Evolutionary conservation across 2,797 vertebrate species (phyloP).

Genomic region (Etheostoma nigrum): DNA sequence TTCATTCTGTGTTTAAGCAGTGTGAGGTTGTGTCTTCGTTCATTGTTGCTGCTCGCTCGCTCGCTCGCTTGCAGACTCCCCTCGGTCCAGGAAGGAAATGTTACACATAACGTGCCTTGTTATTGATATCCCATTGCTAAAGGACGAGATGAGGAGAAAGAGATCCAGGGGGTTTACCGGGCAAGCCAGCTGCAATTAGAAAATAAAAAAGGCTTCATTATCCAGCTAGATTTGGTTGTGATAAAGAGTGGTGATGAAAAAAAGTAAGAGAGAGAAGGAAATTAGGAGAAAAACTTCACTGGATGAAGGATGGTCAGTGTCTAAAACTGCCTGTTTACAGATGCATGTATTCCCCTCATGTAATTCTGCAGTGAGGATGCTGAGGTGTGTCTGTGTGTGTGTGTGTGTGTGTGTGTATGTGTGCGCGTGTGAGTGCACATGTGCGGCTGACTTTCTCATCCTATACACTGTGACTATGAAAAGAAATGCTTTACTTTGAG

Average conservation of each 20-base stretch:
- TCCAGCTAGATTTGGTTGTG: constrained; percentile 16
- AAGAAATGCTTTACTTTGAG: constrained; percentile 56
- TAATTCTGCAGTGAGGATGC: constrained; percentile 51
- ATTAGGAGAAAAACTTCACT: constrained; percentile 20
- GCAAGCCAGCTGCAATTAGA: constrained; percentile 55
- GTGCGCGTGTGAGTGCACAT: neutral
- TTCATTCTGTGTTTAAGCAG: constrained; percentile 64
- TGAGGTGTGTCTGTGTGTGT: constrained; percentile 17
- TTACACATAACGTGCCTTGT: constrained; percentile 76
- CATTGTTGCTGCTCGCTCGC: constrained; percentile 42
- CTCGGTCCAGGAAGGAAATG: constrained; percentile 69
- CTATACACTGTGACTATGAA: constrained; percentile 47
- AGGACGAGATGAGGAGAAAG: constrained; percentile 42
- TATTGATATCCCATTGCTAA: constrained; percentile 76
- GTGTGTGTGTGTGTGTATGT: neutral
- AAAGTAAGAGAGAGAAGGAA: constrained; percentile 9
- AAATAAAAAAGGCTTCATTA: constrained; percentile 50
- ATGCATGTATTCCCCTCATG: constrained; percentile 41
- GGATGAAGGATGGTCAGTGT: constrained; percentile 31
- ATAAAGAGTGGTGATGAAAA: constrained; percentile 9
- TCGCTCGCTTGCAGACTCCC: constrained; percentile 64
- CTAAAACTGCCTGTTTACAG: constrained; percentile 41
- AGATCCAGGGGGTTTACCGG: constrained; percentile 45
- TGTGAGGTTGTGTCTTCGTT: constrained; percentile 60
- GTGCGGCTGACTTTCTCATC: constrained; percentile 38